Evolutionary conservation across 2,888 invertebrate species (phyloP).

Genomic region (Trissoscelio sp.): DNA sequence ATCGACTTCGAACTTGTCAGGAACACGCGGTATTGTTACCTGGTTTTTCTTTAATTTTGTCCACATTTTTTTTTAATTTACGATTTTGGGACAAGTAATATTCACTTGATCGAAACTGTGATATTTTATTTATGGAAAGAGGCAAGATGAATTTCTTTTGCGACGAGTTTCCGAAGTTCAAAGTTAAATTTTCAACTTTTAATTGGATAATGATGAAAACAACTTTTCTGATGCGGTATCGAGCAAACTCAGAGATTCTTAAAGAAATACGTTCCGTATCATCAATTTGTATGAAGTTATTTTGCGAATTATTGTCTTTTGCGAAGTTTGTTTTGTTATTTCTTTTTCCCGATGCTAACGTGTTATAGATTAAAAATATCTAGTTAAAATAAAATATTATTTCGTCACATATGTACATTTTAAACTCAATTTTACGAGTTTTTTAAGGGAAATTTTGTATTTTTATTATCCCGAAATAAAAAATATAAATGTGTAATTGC

Average conservation of each 20-base stretch:
- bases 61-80: not conserved
- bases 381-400: too few species aligned
- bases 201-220: slow-evolving; percentile 31
- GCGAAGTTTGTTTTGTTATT: too few species aligned
- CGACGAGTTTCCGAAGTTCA: slow-evolving; percentile 13
- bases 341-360: too few species aligned
- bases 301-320: too few species aligned
- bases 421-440: too few species aligned
- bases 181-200: slow-evolving; percentile 19
- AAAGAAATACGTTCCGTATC: too few species aligned
- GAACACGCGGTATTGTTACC: not conserved
- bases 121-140: slow-evolving; percentile 17
- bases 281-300: too few species aligned
- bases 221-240: slow-evolving; percentile 1
- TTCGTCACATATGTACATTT: too few species aligned
- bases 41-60: not conserved
- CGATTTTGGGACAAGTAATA: not conserved
- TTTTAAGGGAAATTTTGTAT: too few species aligned
- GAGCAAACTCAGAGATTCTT: not conserved
- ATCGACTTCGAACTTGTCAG: slow-evolving; percentile 13
- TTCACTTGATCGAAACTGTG: not conserved
- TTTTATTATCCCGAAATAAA: too few species aligned
- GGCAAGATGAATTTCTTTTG: slow-evolving; percentile 7
- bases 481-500: too few species aligned
- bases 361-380: too few species aligned